These are phyloP conservation scores for Teinopalpus imperialis DNA, from an alignment of 2,888 invertebrate species.

Conservation along the genomic window DNA sequence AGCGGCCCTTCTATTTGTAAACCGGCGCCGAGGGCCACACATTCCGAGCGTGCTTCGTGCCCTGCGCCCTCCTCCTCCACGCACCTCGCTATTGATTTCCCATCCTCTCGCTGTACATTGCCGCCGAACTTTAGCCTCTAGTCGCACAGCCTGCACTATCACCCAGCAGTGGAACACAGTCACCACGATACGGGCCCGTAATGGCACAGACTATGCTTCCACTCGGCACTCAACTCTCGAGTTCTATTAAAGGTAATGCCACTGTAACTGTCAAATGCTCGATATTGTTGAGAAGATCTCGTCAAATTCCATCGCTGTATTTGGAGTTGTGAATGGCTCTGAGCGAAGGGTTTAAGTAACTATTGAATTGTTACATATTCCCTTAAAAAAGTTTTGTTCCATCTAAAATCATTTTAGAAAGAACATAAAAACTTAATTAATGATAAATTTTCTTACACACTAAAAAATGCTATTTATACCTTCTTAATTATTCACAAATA, in stretches of 20 bases:
- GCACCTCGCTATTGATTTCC: conserved; percentile 38
- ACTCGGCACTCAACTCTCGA: conserved; percentile 42
- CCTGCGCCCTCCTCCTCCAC: conserved; percentile 50
- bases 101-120: conserved; percentile 44
- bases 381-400: too few relatives aligned
- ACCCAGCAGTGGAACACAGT: conserved; percentile 50
- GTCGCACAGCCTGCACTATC: conserved; percentile 1
- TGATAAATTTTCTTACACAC: too few relatives aligned
- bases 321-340: conserved; percentile 28
- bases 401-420: too few relatives aligned
- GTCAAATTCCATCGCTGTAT: conserved; percentile 47
- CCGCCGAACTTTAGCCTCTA: conserved; percentile 36
- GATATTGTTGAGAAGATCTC: conserved; percentile 52
- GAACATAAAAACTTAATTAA: too few relatives aligned
- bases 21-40: conserved; percentile 78
- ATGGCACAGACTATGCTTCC: conserved; percentile 29
- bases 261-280: conserved; percentile 57
- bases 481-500: too few relatives aligned
- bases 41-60: conserved; percentile 73
- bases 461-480: too few relatives aligned
- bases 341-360: conserved; percentile 31
- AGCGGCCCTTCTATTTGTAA: conserved; percentile 80
- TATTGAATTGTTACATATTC: conserved; percentile 7
- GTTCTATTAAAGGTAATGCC: conserved; percentile 52
- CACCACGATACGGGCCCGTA: conserved; percentile 27